Evolutionary conservation across 2,888 invertebrate genomes (phyloP).

Genomic region (Conops quadrifasciatus): DNA sequence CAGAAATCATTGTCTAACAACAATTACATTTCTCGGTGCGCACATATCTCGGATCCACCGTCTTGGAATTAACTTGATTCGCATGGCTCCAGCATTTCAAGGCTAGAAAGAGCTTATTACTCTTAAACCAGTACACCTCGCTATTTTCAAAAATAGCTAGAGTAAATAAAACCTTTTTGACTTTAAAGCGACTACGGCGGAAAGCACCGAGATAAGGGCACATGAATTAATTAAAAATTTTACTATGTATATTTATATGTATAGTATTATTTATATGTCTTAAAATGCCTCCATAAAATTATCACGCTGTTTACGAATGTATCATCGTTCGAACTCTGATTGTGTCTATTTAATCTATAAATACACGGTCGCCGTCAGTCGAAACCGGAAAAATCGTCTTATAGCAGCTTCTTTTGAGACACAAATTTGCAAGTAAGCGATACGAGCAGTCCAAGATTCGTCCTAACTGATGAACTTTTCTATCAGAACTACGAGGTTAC

Average conservation of each 20-base stretch:
- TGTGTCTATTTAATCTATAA: neutral
- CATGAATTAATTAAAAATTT: slow-evolving; percentile 8
- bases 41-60: neutral
- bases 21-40: neutral
- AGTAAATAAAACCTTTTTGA: slow-evolving; percentile 13
- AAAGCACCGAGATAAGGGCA: slow-evolving; percentile 9
- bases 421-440: neutral
- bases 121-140: too few species aligned
- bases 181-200: slow-evolving; percentile 12
- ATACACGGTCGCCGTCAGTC: slow-evolving; percentile 3
- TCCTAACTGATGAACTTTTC: slow-evolving; percentile 5
- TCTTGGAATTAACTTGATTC: slow-evolving; percentile 7
- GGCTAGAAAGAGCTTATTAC: too few species aligned
- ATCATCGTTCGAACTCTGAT: slow-evolving; percentile 16
- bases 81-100: neutral
- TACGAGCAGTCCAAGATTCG: slow-evolving; percentile 16
- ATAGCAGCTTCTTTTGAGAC: neutral
- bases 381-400: slow-evolving; percentile 19
- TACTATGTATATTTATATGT: neutral
- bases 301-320: slow-evolving; percentile 36
- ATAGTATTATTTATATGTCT: neutral
- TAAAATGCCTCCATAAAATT: slow-evolving; percentile 14
- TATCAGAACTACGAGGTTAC: slow-evolving; percentile 1
- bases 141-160: slow-evolving; percentile 34
- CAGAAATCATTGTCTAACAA: neutral